Conservation (phyloP, 2,888 invertebrate genomes). For the Cinara cedri region DNA sequence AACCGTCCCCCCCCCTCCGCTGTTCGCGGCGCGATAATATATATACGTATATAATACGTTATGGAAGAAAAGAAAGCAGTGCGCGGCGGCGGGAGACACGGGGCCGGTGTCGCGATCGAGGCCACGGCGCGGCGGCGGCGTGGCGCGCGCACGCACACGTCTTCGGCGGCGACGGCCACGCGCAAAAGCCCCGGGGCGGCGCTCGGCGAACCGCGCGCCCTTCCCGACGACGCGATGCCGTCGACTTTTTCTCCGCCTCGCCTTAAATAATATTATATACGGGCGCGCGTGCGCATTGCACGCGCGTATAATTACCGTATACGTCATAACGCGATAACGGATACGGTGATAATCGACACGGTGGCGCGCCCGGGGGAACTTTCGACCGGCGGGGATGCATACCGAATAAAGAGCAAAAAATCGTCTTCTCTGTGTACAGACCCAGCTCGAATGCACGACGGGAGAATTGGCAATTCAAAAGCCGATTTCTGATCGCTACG, state of each 20-base stretch:
- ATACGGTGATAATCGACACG: too few species aligned
- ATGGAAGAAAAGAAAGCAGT: slow-evolving; percentile 52
- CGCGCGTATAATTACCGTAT: too few species aligned
- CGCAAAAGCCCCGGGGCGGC: slow-evolving; percentile 34
- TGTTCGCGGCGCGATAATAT: not conserved
- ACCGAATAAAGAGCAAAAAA: too few species aligned
- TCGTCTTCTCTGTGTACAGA: too few species aligned
- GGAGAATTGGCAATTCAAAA: too few species aligned
- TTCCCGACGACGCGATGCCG: not conserved
- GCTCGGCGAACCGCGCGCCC: slow-evolving; percentile 36
- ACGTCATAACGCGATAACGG: too few species aligned
- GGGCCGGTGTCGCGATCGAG: slow-evolving; percentile 45
- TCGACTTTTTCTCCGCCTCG: slow-evolving; percentile 54
- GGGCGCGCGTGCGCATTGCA: too few species aligned
- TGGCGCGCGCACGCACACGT: not conserved
- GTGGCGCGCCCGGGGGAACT: too few species aligned
- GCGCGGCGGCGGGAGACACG: not conserved
- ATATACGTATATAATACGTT: not conserved
- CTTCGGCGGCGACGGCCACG: not conserved
- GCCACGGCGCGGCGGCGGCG: slow-evolving; percentile 23
- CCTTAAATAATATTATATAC: slow-evolving; percentile 17
- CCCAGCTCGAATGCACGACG: too few species aligned
- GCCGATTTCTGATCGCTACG: too few species aligned
- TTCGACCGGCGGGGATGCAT: too few species aligned
- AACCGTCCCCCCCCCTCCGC: too few species aligned